A percentile compares a stretch with the other conserved stretches of the same genome.
These are phyloP conservation scores for Idaea dimidiata DNA, from an alignment of 2,888 invertebrate species.

Conservation along the genomic window DNA sequence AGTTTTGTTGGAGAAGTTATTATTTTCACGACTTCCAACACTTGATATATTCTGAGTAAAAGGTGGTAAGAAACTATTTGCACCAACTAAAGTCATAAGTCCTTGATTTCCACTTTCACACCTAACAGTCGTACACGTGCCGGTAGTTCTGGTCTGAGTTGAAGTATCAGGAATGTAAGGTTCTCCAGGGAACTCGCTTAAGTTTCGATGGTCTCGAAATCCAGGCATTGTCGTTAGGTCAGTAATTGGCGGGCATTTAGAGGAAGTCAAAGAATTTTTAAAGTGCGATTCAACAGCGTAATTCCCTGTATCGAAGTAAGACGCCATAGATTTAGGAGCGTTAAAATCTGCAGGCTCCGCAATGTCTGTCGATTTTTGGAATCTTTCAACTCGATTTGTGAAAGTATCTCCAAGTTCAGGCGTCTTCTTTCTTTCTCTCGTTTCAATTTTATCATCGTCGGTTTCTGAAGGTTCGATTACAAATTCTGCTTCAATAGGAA, in stretches of 20 bases:
- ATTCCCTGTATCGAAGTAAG: slow-evolving; percentile 74
- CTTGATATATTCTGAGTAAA: background rate
- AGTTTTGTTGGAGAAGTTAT: background rate
- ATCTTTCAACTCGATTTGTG: slow-evolving; percentile 65
- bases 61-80: background rate
- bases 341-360: slow-evolving; percentile 21
- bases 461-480: slow-evolving; percentile 66
- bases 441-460: slow-evolving; percentile 66
- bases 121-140: slow-evolving; percentile 31
- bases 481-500: slow-evolving; percentile 64
- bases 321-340: slow-evolving; percentile 58
- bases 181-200: slow-evolving; percentile 21
- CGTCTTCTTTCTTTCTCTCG: slow-evolving; percentile 41
- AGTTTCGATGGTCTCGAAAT: slow-evolving; percentile 54
- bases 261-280: slow-evolving; percentile 52
- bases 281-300: slow-evolving; percentile 70
- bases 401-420: slow-evolving; percentile 58
- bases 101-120: slow-evolving; percentile 18
- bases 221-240: slow-evolving; percentile 40
- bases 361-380: slow-evolving; percentile 39
- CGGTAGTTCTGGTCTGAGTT: slow-evolving; percentile 44
- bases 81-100: background rate
- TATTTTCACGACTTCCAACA: background rate
- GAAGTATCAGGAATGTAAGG: slow-evolving; percentile 44
- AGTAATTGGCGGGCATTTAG: slow-evolving; percentile 47